Evolutionary conservation across 1,140 invertebrate genomes (phyloP), one percentile per base, ranked within the genome.

Genomic region (Fopius arisanus): DNA sequence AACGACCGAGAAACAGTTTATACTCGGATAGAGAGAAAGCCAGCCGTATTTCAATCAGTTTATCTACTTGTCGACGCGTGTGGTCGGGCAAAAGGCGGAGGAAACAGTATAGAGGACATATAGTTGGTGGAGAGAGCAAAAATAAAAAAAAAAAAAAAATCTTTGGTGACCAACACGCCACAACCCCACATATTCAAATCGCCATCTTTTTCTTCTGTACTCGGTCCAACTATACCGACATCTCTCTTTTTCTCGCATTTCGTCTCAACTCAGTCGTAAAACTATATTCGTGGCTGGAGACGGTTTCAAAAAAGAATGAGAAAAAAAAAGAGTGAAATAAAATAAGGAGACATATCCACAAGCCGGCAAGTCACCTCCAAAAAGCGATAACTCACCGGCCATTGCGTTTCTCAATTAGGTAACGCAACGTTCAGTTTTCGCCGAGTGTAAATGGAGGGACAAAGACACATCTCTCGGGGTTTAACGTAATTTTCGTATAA

Each of bases 51-150:
- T 87, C 86, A 87, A 87, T 87, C 85, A 86, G 81, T 87, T 87
- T 87, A 87, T 87, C 84, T 87, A 84, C 85, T 85, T 83, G 85
- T 84, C 85, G 82, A 86, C 86, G 85, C 85, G 86, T 87, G 86
- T 87, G 86, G 86, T 85, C 86, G 83, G 69, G 54, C 74, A 67
- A 71, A n/a, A 71, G 40, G 28, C 41, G 43, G 40, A 37, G 54
- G 62, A 59, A 72, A 59, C 54, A 59, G 51, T 33, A 65, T 26
- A 70, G 40, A 63, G 63, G 29, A 37, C 40, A 41, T 59, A 26
- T 26, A 26, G 54, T 59, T 28, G 23, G 54, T 26, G 54, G 19
- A 48, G 33, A 70, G 48, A 48, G 31, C 21, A 40, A 48, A n/a
- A 48, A 48, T 48, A 51, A 54, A 48, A n/a, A 26, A 19, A 29